These are phyloP conservation scores for Criorhina ranunculi DNA, from an alignment of 2,888 invertebrate species.

Conservation along the genomic window DNA sequence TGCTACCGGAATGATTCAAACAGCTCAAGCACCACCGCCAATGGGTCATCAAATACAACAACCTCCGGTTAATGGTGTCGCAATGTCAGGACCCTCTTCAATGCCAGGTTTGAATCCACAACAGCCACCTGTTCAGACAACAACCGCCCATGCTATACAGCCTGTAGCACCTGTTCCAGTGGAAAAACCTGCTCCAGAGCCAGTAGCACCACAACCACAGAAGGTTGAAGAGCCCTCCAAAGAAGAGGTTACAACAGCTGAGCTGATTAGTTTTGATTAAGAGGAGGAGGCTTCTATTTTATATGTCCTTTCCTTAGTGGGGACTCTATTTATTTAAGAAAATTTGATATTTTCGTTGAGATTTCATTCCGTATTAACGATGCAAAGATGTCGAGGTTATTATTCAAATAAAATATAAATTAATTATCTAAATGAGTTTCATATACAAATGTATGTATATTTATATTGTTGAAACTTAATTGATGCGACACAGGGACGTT, in stretches of 20 bases:
- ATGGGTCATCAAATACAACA: constrained; percentile 67
- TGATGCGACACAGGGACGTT: too few species aligned
- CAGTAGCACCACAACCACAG: constrained; percentile 81
- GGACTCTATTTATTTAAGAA: constrained; percentile 36
- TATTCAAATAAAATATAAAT: constrained; percentile 58
- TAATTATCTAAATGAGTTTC: constrained; percentile 16
- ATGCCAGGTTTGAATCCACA: constrained; percentile 63
- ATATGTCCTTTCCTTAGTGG: constrained; percentile 8
- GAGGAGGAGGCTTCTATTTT: constrained; percentile 43
- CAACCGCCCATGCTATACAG: constrained; percentile 71
- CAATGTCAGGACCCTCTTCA: constrained; percentile 32
- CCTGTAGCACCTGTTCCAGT: constrained; percentile 73
- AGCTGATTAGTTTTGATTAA: constrained; percentile 93
- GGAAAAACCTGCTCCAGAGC: constrained; percentile 71
- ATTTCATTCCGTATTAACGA: constrained; percentile 60
- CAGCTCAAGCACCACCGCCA: constrained; percentile 71
- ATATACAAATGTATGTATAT: background rate
- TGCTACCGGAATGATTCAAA: constrained; percentile 62
- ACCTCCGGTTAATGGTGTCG: constrained; percentile 52
- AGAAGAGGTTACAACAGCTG: constrained; percentile 88
- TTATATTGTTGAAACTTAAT: too few species aligned
- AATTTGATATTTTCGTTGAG: constrained; percentile 46
- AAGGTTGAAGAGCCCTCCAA: constrained; percentile 83
- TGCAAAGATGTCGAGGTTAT: constrained; percentile 47
- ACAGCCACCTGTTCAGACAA: constrained; percentile 70